A percentile compares a stretch with the other conserved stretches of the same genome.
Conservation (phyloP, 1,140 invertebrate genomes). For the Nasonia longicornis region DNA sequence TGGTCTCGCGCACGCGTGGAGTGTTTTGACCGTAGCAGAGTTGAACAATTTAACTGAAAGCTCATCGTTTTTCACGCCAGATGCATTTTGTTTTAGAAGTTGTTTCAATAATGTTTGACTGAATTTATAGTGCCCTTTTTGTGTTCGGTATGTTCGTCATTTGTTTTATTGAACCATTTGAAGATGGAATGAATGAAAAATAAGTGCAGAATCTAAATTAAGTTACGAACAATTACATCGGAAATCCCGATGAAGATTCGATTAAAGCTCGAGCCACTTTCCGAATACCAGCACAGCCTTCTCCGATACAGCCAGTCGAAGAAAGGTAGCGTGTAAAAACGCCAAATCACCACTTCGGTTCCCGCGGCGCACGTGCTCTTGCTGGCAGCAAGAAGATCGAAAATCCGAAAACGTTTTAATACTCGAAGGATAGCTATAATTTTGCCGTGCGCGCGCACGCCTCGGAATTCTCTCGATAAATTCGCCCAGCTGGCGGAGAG, state of each 20-base stretch:
- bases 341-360: not conserved
- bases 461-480: not conserved
- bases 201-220: too few species aligned
- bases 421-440: not conserved
- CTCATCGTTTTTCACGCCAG: too few species aligned
- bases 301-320: too few species aligned
- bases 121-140: too few species aligned
- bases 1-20: not conserved
- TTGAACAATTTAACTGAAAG: not conserved
- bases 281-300: not conserved
- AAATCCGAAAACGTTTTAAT: conserved; percentile 14
- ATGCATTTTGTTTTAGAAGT: too few species aligned
- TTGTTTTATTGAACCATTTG: too few species aligned
- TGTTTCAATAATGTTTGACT: too few species aligned
- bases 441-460: not conserved
- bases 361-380: not conserved
- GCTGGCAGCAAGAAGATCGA: not conserved
- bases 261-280: not conserved
- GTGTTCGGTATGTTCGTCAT: too few species aligned
- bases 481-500: not conserved
- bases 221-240: not conserved
- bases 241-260: not conserved
- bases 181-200: too few species aligned
- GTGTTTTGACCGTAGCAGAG: not conserved
- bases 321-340: not conserved